Conservation (phyloP, 2,888 invertebrate genomes). For the Agrenia bidenticulata region DNA sequence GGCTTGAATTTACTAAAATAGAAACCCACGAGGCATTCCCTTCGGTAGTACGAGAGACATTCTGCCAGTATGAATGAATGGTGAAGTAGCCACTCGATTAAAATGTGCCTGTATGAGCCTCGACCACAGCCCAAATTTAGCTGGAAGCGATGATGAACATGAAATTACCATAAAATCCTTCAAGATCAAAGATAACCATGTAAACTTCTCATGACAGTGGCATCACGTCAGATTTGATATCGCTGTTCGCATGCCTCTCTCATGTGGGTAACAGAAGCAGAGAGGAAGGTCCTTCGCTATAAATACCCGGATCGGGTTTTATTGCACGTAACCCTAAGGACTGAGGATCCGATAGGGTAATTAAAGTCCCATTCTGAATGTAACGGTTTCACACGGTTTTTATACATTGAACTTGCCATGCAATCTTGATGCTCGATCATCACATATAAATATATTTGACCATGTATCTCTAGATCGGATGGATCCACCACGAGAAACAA, state of each 20-base stretch:
- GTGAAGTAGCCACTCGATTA: constrained; percentile 46
- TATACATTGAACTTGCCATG: too few relatives aligned
- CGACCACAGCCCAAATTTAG: background rate
- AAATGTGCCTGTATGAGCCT: constrained; percentile 26
- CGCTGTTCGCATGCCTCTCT: constrained; percentile 8
- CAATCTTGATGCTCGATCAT: too few relatives aligned
- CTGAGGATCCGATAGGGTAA: background rate
- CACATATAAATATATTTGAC: too few relatives aligned
- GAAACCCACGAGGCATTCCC: too few relatives aligned
- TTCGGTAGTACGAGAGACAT: background rate
- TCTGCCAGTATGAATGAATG: constrained; percentile 7
- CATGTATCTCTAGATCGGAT: too few relatives aligned
- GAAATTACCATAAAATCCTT: constrained; percentile 46
- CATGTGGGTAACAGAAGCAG: background rate
- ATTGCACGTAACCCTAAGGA: constrained; percentile 11
- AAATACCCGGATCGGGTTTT: constrained; percentile 16
- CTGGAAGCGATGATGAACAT: background rate
- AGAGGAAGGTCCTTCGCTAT: background rate
- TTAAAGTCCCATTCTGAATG: background rate
- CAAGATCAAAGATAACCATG: constrained; percentile 44
- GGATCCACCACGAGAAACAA: too few relatives aligned
- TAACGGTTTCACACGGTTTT: constrained; percentile 3
- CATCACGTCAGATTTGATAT: constrained; percentile 36
- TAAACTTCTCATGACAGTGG: constrained; percentile 38
- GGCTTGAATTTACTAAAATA: background rate